phyloP scores from a whole-genome alignment of 2,113 vertebrate genomes.

The Crotalus tigris region DNA sequence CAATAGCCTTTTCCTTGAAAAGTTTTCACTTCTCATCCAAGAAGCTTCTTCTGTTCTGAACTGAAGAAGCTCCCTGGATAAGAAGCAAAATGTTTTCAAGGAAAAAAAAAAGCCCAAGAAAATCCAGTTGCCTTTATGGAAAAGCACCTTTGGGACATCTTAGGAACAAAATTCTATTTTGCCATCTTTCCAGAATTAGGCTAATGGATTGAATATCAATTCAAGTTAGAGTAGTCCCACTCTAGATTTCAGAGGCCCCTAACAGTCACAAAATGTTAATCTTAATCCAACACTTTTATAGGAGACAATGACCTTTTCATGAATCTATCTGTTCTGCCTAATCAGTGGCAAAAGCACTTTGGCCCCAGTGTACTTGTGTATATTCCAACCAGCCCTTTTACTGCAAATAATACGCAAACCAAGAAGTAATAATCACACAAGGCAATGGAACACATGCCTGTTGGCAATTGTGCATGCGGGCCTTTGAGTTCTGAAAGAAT shows the following conservation, averaged over 20 bases:
- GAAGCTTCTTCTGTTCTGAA: background rate
- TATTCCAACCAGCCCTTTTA: background rate
- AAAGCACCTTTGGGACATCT: background rate
- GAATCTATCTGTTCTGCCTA: background rate
- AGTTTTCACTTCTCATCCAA: background rate
- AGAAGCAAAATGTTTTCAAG: no score
- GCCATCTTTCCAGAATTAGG: background rate
- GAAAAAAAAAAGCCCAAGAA: no score
- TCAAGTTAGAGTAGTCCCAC: background rate
- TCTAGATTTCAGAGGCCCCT: background rate
- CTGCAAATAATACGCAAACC: background rate
- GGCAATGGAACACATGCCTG: background rate
- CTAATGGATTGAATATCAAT: background rate
- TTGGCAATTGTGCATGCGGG: background rate
- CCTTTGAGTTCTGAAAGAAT: background rate
- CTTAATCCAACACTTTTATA: background rate
- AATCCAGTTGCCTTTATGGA: no score
- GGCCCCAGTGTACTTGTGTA: background rate
- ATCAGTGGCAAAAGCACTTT: background rate
- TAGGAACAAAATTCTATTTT: background rate
- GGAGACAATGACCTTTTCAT: background rate
- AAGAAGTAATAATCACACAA: background rate
- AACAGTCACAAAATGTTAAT: background rate
- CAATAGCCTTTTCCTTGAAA: background rate
- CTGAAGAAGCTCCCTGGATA: no score